phyloP scores from a whole-genome alignment of 2,888 invertebrate species.

The Caenorhabditis sp. region DNA sequence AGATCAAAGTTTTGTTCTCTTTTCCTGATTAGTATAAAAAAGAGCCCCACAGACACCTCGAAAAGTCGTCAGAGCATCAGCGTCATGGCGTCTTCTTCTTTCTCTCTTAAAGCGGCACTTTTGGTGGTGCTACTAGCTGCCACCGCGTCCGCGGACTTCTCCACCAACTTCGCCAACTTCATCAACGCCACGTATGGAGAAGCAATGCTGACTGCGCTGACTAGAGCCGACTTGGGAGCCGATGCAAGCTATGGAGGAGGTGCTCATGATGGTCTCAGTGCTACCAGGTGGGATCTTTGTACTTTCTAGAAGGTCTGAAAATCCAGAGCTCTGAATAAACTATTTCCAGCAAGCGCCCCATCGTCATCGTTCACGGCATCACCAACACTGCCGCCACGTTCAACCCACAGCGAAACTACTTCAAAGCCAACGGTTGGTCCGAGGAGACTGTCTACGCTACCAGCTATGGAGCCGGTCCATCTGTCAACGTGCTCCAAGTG shows the following conservation, averaged over 20 bases:
- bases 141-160: conserved; percentile 27
- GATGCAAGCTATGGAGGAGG: conserved; percentile 68
- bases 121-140: background rate
- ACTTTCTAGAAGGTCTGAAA: no score
- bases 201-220: conserved; percentile 36
- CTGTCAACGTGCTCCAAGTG: conserved; percentile 50
- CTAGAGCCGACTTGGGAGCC: conserved; percentile 60
- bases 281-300: conserved; percentile 27
- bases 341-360: conserved; percentile 67
- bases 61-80: background rate
- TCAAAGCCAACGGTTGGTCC: conserved; percentile 61
- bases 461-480: conserved; percentile 2
- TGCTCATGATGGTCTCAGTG: conserved; percentile 49
- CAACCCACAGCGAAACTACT: conserved; percentile 52
- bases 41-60: background rate
- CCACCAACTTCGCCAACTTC: conserved; percentile 30
- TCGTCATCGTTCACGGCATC: conserved; percentile 66
- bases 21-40: background rate
- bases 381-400: conserved; percentile 69
- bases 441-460: conserved; percentile 49
- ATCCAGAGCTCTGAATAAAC: no score
- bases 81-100: background rate
- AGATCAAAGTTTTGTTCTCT: background rate
- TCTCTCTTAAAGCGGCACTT: background rate
- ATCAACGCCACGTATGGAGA: conserved; percentile 37